Evolutionary conservation across 2,797 vertebrate species (phyloP), one percentile per base, ranked within the genome.

Genomic region (Morus bassanus): DNA sequence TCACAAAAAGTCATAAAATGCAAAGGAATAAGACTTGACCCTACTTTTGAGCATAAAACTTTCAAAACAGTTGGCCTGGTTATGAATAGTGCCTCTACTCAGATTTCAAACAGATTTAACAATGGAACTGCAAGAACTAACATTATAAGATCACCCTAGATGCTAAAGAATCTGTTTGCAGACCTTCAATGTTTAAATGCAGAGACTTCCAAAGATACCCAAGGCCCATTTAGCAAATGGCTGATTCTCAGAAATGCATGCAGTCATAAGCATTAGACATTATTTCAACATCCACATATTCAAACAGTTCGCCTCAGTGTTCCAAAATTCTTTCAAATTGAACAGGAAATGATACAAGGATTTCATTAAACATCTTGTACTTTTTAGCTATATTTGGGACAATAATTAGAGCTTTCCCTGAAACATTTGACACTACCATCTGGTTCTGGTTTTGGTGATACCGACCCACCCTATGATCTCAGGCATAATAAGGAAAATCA

Each of bases 171-270:
- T 35, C 37, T 73, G 5, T 50, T 69, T 45, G 19, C 31, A 74
- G 51, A 61, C 3, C 2, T 70, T 24, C 8, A n/a, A 2, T 15
- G 4, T n/a, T 35, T 64, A 86, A 65, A 51, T 1, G 1, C 1
- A 56, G 28, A 73, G 14, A 50, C 67, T 88, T 54, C 39, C 23
- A 59, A 65, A 67, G 28, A 46, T 10, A 30, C 6, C 17, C 1
- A 2, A n/a, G 31, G 28, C 30, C 46, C 30, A 11, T 39, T 70
- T 43, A 53, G 56, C 11, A 21, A 84, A 76, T 19, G 9, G 15
- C 15, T 84, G 45, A n/a, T 81, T 77, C 56, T 84, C 41, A 69
- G 37, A 73, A 69, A 74, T 15, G 15, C 7, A 11, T 6, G 11
- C 6, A 53, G 10, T 53, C 19, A 2, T 41, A 56, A 57, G 15